Evolutionary conservation across 2,797 vertebrate genomes (phyloP).

Genomic region (Antrozous pallidus): DNA sequence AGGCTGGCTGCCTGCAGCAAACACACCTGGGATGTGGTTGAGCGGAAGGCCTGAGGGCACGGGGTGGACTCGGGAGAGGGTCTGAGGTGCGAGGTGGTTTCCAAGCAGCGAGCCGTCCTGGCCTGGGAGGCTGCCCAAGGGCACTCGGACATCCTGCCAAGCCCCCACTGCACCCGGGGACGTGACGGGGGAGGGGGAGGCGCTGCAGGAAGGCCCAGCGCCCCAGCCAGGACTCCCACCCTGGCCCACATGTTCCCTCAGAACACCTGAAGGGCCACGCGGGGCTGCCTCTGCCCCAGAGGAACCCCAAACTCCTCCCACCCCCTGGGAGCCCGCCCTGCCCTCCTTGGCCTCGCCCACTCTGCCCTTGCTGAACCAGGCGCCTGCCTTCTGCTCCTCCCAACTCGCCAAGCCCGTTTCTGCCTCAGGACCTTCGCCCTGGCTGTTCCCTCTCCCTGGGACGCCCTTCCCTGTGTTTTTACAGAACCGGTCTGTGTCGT

Average conservation of each 20-base stretch:
- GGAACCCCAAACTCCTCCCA: neutral
- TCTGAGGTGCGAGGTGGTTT: neutral
- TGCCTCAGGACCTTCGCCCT: neutral
- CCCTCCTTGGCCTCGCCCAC: neutral
- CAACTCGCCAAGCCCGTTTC: neutral
- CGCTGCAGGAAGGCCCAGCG: neutral
- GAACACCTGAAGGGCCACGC: fast-evolving
- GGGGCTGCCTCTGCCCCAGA: neutral
- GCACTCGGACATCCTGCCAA: neutral
- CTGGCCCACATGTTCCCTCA: neutral
- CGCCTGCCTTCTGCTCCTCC: neutral
- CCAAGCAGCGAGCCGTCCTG: neutral
- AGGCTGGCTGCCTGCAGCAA: neutral
- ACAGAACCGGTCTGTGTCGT: neutral
- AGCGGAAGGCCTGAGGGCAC: neutral
- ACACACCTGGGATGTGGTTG: fast-evolving
- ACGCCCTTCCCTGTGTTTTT: neutral
- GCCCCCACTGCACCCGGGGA: neutral
- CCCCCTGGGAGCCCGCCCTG: neutral
- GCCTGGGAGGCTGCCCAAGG: neutral
- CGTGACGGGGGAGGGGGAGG: neutral
- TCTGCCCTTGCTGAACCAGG: neutral
- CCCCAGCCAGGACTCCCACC: neutral
- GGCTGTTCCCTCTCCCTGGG: neutral
- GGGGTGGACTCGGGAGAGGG: neutral